Base-by-base conservation (phyloP, 2,113 vertebrate genomes). In the Heliornis fulica region DNA sequence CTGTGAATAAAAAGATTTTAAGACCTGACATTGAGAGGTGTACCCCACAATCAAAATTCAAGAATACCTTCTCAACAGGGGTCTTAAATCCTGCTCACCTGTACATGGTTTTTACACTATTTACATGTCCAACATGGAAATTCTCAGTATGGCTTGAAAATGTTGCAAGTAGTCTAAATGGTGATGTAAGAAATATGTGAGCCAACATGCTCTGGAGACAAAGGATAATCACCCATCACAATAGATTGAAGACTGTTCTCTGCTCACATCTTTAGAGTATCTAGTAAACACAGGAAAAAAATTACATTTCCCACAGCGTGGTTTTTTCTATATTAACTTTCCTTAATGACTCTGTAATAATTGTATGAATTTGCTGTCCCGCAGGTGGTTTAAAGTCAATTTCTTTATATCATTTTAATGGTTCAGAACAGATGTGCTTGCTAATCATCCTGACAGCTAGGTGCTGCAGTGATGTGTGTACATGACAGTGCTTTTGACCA, bases 331-430 rank as follows among this genome's bases (percentile, higher is more conserved):
- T n/a, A 88, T 94, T 94, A 93, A 74, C 66, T 95, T 95, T 96
- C 87, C 54, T 70, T 94, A 94, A 96, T 68, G 90, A 82, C 70
- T 95, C n/a, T 79, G 68, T 89, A 93, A 94, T 90, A 78, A 77
- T 48, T 70, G 11, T 63, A 78, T 90, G 71, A 72, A 91, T 96
- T 97, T 93, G 84, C 36, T 68, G 81, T 97, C 83, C 86, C 88
- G 92, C 86, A 92, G 95, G 89, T 96, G 94, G 91, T 87, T 83
- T 94, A 76, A 92, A 97, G 87, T 36, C 43, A 96, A 93, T 96
- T 80, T 89, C 86, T 83, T 95, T 94, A 89, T 85, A 96, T 95
- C 70, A 96, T 82, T 95, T 91, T 93, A 96, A 96, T 94, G 83
- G 43, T 84, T 96, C 51, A 91, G 74, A 94, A 90, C 95, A 96